Base-by-base conservation (phyloP, 2,888 invertebrate species). In the Drepanosiphum platanoidis region DNA sequence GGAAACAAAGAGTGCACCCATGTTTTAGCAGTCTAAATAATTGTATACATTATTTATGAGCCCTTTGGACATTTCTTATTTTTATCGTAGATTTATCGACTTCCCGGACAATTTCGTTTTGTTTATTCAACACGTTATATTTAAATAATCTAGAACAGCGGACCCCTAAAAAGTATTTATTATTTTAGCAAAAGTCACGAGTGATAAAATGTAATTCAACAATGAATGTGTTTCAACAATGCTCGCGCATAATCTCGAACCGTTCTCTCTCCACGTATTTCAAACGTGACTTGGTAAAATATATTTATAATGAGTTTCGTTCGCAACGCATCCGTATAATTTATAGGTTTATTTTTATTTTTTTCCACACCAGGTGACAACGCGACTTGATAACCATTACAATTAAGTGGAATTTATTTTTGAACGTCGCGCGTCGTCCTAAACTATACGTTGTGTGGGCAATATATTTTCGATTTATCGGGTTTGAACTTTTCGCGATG, bases 21-120 rank as follows among this genome's bases (percentile, higher is more conserved):
- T 71, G 70, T 81, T 81, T 81, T 81, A 71, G 13, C 70, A 71
- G 81, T 72, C 82, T 22, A 83, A 74, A 83, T 83, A 83, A 83
- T 83, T 74, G 82, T 83, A 74, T 74, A 83, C 32, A 83, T 83
- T 83, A 83, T 83, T 83, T 83, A 83, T 74, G 74, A 74, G 46
- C n/a, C 9, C 22, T 58, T 71, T 71, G 79, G 70, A 81, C 52
- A 34, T 81, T 61, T 71, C 71, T 81, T 61, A 72, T 72, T 81
- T 81, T 81, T 61, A 71, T 72, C 71, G 58, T 61, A 36, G 61
- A 71, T 72, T 70, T 81, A 81, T 81, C 61, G 81, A 61, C 39
- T 72, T 81, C 27, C 39, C 71, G 61, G 52, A 81, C 18, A 81
- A 39, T 71, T 61, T 72, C 30, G 27, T 30, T n/a, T 64, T 46